Evolutionary conservation across 2,113 vertebrate genomes (phyloP).

Genomic region (Scophthalmus maximus): DNA sequence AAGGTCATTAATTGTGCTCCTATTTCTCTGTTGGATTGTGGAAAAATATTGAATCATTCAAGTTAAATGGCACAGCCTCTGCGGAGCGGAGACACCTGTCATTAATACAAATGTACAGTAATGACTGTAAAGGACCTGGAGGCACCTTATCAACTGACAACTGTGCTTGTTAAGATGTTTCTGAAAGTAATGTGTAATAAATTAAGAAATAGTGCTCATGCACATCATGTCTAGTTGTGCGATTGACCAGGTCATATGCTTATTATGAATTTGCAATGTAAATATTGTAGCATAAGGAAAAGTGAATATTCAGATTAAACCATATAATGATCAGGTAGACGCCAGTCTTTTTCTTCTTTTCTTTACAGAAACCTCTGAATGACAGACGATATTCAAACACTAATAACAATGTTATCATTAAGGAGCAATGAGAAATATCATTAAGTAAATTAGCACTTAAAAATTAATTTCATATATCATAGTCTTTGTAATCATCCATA

Average conservation of each 20-base stretch:
- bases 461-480: too few relatives aligned
- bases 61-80: neutral
- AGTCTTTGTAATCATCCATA: too few relatives aligned
- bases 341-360: neutral
- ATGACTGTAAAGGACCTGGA: too few relatives aligned
- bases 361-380: conserved; percentile 3
- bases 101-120: neutral
- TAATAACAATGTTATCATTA: neutral
- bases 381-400: conserved; percentile 6
- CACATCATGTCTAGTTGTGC: neutral
- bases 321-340: neutral
- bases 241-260: neutral
- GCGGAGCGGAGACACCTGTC: neutral
- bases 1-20: conserved; percentile 7
- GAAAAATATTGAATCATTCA: neutral
- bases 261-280: conserved; percentile 17
- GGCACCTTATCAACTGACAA: too few relatives aligned
- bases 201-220: neutral
- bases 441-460: neutral
- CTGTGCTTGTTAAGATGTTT: too few relatives aligned
- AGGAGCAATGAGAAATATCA: neutral
- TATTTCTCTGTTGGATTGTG: conserved; percentile 12
- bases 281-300: conserved; percentile 1
- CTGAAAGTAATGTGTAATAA: too few relatives aligned
- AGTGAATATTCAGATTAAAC: conserved; percentile 7